These are phyloP conservation scores for Dasyprocta punctata DNA, from an alignment of 2,113 vertebrate genomes.

Conservation along the genomic window DNA sequence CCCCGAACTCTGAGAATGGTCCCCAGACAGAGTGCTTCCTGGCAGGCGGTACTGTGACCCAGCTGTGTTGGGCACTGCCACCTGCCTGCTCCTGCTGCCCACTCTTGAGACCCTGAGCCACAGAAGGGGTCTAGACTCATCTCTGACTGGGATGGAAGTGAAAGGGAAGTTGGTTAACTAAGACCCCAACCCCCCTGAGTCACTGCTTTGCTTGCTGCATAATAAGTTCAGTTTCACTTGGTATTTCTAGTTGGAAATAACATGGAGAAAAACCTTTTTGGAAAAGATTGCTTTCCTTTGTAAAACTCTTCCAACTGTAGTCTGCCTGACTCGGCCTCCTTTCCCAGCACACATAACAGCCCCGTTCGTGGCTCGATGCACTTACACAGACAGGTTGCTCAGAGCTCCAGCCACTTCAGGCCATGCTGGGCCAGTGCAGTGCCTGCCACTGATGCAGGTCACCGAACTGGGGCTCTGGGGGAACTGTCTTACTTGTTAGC, in stretches of 20 bases:
- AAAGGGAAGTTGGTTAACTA: background rate
- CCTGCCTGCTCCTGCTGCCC: background rate
- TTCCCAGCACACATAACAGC: background rate
- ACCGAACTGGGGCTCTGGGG: background rate
- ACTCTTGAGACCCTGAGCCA: background rate
- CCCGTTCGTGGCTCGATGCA: background rate
- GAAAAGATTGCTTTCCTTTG: background rate
- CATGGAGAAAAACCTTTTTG: background rate
- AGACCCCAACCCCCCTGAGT: background rate
- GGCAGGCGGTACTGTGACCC: background rate
- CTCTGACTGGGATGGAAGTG: background rate
- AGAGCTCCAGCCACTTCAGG: background rate
- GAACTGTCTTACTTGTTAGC: background rate
- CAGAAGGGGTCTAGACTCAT: background rate
- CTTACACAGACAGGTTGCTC: background rate
- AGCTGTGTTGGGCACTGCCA: background rate
- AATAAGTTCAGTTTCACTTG: background rate
- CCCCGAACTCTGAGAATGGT: background rate
- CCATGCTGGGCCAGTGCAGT: fast-evolving
- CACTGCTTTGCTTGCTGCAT: background rate
- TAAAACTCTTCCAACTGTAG: background rate
- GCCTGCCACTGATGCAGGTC: fast-evolving
- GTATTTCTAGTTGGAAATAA: background rate
- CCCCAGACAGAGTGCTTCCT: background rate
- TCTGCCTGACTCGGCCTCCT: background rate